Conservation (phyloP, 1,140 invertebrate species). For the Diabrotica undecimpunctata region DNA sequence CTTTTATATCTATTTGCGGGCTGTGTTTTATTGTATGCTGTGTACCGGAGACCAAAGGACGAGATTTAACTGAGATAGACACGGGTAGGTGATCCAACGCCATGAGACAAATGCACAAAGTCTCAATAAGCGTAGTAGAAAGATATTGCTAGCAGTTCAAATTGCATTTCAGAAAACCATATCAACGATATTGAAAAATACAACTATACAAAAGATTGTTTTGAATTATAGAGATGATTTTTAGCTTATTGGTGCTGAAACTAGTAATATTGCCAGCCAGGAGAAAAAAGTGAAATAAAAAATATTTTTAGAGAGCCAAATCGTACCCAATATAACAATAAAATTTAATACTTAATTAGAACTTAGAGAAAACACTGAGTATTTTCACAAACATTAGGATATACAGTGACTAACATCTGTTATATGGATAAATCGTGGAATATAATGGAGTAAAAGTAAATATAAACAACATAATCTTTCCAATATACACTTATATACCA, state of each 20-base stretch:
- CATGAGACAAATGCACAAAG: constrained; percentile 29
- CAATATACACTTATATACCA: no score
- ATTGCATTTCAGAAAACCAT: neutral
- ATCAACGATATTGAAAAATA: neutral
- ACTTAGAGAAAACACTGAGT: no score
- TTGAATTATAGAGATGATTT: neutral
- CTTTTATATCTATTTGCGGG: constrained; percentile 76
- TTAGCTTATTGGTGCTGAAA: neutral
- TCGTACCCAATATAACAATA: no score
- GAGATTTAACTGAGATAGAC: constrained; percentile 83
- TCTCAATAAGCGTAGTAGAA: constrained; percentile 38
- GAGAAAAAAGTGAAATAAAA: no score
- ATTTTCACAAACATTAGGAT: no score
- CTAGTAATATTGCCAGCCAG: no score
- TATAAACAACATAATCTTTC: no score
- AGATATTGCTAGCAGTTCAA: constrained; percentile 33
- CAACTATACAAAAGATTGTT: neutral
- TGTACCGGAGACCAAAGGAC: constrained; percentile 88
- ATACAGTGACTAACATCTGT: no score
- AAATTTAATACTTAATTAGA: no score
- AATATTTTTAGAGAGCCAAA: no score
- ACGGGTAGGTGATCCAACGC: constrained; percentile 47
- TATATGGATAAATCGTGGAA: no score
- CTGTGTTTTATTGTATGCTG: constrained; percentile 79
- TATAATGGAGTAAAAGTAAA: no score